These are phyloP conservation scores for Caenorhabditis angaria DNA, from an alignment of 2,888 invertebrate species.

Conservation along the genomic window DNA sequence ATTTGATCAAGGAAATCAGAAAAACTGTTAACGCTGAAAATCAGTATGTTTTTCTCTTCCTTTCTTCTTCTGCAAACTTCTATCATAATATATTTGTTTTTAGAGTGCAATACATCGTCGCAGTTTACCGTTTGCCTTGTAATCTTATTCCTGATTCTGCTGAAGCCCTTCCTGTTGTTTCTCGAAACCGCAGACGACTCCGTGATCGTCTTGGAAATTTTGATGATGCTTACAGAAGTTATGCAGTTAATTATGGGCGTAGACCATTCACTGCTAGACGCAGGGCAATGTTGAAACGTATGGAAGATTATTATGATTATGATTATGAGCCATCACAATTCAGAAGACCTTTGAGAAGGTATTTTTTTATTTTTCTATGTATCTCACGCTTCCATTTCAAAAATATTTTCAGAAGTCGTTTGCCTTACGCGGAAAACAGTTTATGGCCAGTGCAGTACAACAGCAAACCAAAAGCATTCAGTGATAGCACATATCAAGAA, in stretches of 20 bases:
- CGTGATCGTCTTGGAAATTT: constrained; percentile 32
- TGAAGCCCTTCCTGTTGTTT: constrained; percentile 38
- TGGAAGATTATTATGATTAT: constrained; percentile 49
- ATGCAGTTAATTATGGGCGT: neutral
- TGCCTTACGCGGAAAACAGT: constrained; percentile 34
- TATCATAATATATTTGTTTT: constrained; percentile 12
- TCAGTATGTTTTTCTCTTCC: constrained; percentile 19
- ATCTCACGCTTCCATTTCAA: neutral
- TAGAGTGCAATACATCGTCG: constrained; percentile 63
- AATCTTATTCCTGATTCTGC: constrained; percentile 19
- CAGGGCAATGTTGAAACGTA: constrained; percentile 35
- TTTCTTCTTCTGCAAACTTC: neutral
- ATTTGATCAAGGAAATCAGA: constrained; percentile 67
- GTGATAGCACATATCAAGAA: constrained; percentile 26
- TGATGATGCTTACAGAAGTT: constrained; percentile 26
- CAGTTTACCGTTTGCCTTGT: constrained; percentile 58
- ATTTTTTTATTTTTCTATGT: neutral
- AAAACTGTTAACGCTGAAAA: constrained; percentile 63
- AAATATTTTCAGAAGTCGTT: constrained; percentile 25
- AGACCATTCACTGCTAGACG: constrained; percentile 37
- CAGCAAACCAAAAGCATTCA: constrained; percentile 19
- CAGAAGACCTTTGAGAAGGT: constrained; percentile 37
- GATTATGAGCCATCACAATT: constrained; percentile 33
- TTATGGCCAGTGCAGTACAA: constrained; percentile 55
- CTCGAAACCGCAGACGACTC: constrained; percentile 40